phyloP scores from a whole-genome alignment of 2,797 vertebrate species.

The Hydrocynus forskahlii region DNA sequence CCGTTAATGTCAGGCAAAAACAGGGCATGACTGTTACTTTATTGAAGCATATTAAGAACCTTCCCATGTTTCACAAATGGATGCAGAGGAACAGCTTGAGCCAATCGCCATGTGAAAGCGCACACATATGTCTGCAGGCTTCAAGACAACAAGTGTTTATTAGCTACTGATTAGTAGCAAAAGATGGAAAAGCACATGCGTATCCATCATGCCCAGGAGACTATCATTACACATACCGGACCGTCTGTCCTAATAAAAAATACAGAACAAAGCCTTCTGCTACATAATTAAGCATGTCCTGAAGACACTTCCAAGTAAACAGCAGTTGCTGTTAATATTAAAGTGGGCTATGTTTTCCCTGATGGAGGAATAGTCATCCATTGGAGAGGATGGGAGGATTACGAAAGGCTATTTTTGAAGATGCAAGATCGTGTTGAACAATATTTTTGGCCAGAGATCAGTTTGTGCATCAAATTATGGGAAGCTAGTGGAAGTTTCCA shows the following conservation, averaged over 20 bases:
- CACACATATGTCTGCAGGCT: not conserved
- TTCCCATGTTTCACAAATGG: not conserved
- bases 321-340: slow-evolving; percentile 30
- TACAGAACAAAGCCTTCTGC: slow-evolving; percentile 25
- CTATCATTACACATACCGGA: slow-evolving; percentile 6
- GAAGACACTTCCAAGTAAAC: slow-evolving; percentile 32
- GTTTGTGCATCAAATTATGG: slow-evolving; percentile 13
- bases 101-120: not conserved
- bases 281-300: slow-evolving; percentile 37
- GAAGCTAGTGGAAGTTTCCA: slow-evolving; percentile 1
- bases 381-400: slow-evolving; percentile 10
- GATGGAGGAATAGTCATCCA: slow-evolving; percentile 7
- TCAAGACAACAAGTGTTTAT: slow-evolving; percentile 4
- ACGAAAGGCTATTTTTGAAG: not conserved
- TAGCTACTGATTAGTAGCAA: slow-evolving; percentile 20
- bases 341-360: slow-evolving; percentile 12
- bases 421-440: not conserved
- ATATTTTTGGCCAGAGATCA: slow-evolving; percentile 16
- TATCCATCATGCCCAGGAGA: slow-evolving; percentile 3
- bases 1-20: not conserved
- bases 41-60: not conserved
- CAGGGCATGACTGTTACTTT: not conserved
- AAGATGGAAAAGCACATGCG: slow-evolving; percentile 6
- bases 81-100: not conserved
- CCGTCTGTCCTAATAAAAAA: not conserved